phyloP scores from a whole-genome alignment of 2,888 invertebrate genomes.

The Himalopsyche tibetana region DNA sequence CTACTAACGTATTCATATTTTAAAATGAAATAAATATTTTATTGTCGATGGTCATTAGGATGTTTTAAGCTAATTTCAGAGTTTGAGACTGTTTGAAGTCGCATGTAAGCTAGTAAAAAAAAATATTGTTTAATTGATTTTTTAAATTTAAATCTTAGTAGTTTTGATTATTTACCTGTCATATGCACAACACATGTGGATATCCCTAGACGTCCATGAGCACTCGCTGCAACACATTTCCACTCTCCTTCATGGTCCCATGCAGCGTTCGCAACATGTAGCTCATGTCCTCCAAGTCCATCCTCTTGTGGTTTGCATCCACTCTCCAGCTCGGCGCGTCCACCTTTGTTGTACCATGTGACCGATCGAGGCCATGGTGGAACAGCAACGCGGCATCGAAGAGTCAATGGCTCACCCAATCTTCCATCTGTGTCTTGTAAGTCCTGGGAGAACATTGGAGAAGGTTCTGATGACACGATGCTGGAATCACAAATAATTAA shows the following conservation, averaged over 20 bases:
- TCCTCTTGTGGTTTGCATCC: slow-evolving; percentile 86
- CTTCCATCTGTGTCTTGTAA: slow-evolving; percentile 85
- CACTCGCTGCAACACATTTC: slow-evolving; percentile 91
- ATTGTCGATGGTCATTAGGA: too few relatives aligned
- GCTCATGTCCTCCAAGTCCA: slow-evolving; percentile 87
- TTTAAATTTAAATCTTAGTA: too few relatives aligned
- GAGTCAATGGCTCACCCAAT: slow-evolving; percentile 85
- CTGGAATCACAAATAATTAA: slow-evolving; percentile 67
- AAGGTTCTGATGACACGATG: slow-evolving; percentile 80
- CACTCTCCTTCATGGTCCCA: slow-evolving; percentile 91
- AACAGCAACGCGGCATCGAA: slow-evolving; percentile 88
- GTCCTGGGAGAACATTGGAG: slow-evolving; percentile 87
- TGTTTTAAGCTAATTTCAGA: too few relatives aligned
- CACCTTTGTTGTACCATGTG: slow-evolving; percentile 91
- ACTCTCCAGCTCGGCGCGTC: slow-evolving; percentile 82
- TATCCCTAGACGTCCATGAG: slow-evolving; percentile 85
- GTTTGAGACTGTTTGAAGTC: too few relatives aligned
- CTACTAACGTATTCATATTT: too few relatives aligned
- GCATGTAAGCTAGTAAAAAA: too few relatives aligned
- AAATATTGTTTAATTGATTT: too few relatives aligned
- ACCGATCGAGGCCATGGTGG: slow-evolving; percentile 91
- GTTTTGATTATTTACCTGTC: not conserved
- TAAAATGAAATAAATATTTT: too few relatives aligned
- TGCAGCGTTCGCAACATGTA: slow-evolving; percentile 86
- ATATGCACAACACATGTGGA: slow-evolving; percentile 80